Evolutionary conservation across 2,113 vertebrate genomes (phyloP).

Genomic region (Solea solea): DNA sequence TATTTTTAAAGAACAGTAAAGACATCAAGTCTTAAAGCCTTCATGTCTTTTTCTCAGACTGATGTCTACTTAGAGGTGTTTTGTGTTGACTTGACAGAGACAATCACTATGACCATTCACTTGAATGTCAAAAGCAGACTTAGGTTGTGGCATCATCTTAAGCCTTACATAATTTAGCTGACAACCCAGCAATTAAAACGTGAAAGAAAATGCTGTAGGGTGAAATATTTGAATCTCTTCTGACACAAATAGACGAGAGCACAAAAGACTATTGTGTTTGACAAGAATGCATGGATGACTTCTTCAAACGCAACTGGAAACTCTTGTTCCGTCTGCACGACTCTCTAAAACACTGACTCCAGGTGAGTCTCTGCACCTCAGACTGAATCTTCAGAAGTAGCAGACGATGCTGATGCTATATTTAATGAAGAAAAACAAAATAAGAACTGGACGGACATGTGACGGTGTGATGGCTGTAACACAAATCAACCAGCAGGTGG

Average conservation of each 20-base stretch:
- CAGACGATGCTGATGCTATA: background rate
- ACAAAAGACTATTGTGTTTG: slow-evolving; percentile 4
- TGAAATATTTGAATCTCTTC: too few species aligned
- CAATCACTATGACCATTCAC: too few species aligned
- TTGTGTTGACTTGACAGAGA: too few species aligned
- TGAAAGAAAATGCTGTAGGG: too few species aligned
- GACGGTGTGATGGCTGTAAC: background rate
- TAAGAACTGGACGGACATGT: background rate
- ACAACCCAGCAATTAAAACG: too few species aligned
- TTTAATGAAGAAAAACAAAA: background rate
- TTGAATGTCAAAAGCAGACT: too few species aligned
- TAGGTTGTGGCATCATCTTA: too few species aligned
- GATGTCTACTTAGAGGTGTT: too few species aligned
- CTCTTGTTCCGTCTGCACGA: slow-evolving; percentile 1
- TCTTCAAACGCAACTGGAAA: slow-evolving; percentile 19
- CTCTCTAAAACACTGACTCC: background rate
- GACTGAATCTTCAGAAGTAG: background rate
- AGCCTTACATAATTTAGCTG: too few species aligned
- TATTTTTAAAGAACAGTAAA: too few species aligned
- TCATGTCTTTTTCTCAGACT: too few species aligned
- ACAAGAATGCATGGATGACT: background rate
- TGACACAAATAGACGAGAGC: background rate
- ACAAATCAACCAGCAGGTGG: slow-evolving; percentile 33
- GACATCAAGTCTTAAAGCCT: too few species aligned
- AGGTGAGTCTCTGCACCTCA: background rate